Percentiles rank a stretch among this genome's conserved stretches.
These are phyloP conservation scores for Platysternon megacephalum DNA, from an alignment of 2,113 vertebrate genomes.

Conservation along the genomic window DNA sequence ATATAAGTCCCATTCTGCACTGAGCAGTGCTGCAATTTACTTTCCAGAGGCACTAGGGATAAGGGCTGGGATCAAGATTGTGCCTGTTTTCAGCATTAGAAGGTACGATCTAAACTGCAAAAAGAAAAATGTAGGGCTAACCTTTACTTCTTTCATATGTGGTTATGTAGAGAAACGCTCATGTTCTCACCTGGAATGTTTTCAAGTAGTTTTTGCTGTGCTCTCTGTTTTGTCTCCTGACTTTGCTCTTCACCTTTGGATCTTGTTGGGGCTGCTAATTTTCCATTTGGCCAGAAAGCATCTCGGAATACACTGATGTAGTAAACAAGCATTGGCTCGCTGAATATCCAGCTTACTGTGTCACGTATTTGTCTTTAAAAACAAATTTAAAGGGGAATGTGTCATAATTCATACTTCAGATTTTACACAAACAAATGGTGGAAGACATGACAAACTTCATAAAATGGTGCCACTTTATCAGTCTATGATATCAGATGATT, in stretches of 20 bases:
- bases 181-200: conserved; percentile 93
- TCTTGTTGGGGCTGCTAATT: conserved; percentile 83
- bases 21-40: background rate
- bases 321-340: conserved; percentile 95
- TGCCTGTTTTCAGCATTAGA: background rate
- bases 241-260: conserved; percentile 84
- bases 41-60: background rate
- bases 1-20: background rate
- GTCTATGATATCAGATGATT: background rate
- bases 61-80: background rate
- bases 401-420: background rate
- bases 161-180: background rate
- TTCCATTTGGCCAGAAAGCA: conserved; percentile 94
- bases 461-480: background rate
- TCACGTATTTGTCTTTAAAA: conserved; percentile 94
- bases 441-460: background rate
- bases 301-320: conserved; percentile 95
- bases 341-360: conserved; percentile 97
- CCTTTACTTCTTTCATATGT: background rate
- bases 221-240: conserved; percentile 90
- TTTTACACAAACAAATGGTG: background rate
- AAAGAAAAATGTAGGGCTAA: background rate
- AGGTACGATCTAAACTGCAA: background rate
- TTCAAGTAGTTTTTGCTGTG: conserved; percentile 97
- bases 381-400: background rate